Conservation (phyloP, 2,888 invertebrate species). For the Deilephila elpenor region DNA sequence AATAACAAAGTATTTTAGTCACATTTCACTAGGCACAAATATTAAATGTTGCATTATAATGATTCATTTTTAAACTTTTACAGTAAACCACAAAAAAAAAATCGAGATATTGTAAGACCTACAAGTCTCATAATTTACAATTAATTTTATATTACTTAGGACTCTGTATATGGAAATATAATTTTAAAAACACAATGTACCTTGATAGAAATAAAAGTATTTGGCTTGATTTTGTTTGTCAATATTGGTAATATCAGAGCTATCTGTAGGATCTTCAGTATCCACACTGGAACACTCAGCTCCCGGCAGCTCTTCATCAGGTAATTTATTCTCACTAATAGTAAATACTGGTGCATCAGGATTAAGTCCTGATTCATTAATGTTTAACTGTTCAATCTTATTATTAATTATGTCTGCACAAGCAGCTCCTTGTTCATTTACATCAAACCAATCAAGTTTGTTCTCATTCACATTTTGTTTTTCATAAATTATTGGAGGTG, state of each 20-base stretch:
- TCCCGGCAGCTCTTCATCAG: constrained; percentile 63
- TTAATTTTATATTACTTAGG: no score
- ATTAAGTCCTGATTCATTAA: constrained; percentile 64
- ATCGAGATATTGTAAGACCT: no score
- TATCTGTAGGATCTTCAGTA: constrained; percentile 50
- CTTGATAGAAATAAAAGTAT: constrained; percentile 93
- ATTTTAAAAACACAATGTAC: constrained; percentile 66
- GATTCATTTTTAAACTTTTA: no score
- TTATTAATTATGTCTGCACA: constrained; percentile 60
- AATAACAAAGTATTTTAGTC: not conserved
- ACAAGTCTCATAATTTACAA: no score
- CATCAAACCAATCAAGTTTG: constrained; percentile 77
- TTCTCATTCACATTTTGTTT: constrained; percentile 64
- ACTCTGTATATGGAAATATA: not conserved
- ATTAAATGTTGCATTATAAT: not conserved
- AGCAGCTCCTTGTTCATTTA: constrained; percentile 70
- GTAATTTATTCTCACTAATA: constrained; percentile 52
- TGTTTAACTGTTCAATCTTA: constrained; percentile 57
- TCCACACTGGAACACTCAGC: constrained; percentile 52
- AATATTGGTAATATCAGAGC: constrained; percentile 58
- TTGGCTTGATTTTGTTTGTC: constrained; percentile 80
- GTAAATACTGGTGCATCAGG: constrained; percentile 70
- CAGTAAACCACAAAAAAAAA: no score
- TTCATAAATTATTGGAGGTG: constrained; percentile 63
- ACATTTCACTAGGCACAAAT: not conserved